Evolutionary conservation across 1,140 invertebrate genomes (phyloP).

Genomic region (Sitophilus oryzae): DNA sequence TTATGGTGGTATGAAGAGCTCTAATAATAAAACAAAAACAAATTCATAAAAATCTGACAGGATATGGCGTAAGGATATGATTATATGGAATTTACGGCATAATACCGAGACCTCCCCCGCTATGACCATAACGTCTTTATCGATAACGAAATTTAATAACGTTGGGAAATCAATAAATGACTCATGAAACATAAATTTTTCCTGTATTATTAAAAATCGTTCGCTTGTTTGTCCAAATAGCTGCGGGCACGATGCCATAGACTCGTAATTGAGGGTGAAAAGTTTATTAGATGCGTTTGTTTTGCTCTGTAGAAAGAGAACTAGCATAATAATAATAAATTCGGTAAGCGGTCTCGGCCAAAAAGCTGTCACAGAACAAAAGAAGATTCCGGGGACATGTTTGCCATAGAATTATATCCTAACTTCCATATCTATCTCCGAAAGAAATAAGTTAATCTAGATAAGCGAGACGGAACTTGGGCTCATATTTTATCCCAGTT

Average conservation of each 20-base stretch:
- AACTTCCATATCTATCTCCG: not conserved
- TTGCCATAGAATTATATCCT: not conserved
- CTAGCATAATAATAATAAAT: conserved; percentile 18
- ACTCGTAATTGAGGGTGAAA: conserved; percentile 19
- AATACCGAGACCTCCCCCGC: not conserved
- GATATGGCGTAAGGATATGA: too few species aligned
- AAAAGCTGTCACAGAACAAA: conserved; percentile 8
- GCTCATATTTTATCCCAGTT: too few species aligned
- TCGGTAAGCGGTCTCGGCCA: conserved; percentile 7
- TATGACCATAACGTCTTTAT: not conserved
- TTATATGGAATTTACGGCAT: not conserved
- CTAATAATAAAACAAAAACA: not conserved
- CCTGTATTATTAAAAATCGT: conserved; percentile 13
- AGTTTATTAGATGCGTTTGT: conserved; percentile 15
- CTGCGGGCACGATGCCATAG: conserved; percentile 12
- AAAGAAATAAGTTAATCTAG: not conserved
- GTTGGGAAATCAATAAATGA: conserved; percentile 8
- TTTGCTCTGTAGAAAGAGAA: conserved; percentile 9
- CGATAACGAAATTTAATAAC: conserved; percentile 3
- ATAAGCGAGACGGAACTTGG: not conserved
- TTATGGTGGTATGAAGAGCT: too few species aligned
- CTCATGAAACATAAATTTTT: conserved; percentile 7
- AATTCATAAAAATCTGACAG: not conserved
- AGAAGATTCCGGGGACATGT: not conserved
- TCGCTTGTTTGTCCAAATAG: conserved; percentile 16